Conservation (phyloP, 2,113 vertebrate genomes). For the Scartelaos histophorus region DNA sequence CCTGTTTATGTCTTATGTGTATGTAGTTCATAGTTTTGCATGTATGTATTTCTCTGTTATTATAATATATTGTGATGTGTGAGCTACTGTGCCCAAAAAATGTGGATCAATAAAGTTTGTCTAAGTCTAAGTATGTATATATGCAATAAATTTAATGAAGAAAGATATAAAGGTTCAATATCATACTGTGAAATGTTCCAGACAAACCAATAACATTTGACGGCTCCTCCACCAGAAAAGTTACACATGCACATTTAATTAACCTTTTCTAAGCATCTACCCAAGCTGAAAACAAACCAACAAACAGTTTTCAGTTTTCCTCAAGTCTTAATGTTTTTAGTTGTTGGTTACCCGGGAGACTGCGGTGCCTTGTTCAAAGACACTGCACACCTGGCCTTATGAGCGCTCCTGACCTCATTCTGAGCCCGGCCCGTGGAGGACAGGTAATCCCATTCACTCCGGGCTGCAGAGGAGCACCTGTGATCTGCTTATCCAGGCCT, state of each 20-base stretch:
- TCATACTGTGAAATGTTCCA: too few species aligned
- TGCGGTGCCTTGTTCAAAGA: slow-evolving; percentile 72
- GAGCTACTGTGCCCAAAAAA: too few species aligned
- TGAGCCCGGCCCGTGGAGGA: slow-evolving; percentile 67
- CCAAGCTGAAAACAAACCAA: neutral
- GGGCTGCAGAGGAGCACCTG: slow-evolving; percentile 59
- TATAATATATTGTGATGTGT: too few species aligned
- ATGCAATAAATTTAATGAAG: too few species aligned
- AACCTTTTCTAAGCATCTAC: neutral
- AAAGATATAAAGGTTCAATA: too few species aligned
- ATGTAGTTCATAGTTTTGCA: too few species aligned
- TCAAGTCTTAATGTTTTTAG: slow-evolving; percentile 39
- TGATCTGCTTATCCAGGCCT: slow-evolving; percentile 61
- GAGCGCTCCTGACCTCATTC: slow-evolving; percentile 72
- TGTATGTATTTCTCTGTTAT: too few species aligned
- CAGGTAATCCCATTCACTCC: slow-evolving; percentile 65
- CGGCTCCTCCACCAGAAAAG: too few species aligned
- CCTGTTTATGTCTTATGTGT: too few species aligned
- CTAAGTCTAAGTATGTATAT: too few species aligned
- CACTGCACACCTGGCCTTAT: slow-evolving; percentile 64
- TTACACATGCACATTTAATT: neutral
- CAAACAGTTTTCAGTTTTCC: slow-evolving; percentile 29
- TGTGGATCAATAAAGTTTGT: too few species aligned
- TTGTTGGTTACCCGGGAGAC: slow-evolving; percentile 33
- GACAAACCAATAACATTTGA: too few species aligned